Evolutionary conservation across 2,113 vertebrate genomes (phyloP).

Genomic region (Xerus inauris): DNA sequence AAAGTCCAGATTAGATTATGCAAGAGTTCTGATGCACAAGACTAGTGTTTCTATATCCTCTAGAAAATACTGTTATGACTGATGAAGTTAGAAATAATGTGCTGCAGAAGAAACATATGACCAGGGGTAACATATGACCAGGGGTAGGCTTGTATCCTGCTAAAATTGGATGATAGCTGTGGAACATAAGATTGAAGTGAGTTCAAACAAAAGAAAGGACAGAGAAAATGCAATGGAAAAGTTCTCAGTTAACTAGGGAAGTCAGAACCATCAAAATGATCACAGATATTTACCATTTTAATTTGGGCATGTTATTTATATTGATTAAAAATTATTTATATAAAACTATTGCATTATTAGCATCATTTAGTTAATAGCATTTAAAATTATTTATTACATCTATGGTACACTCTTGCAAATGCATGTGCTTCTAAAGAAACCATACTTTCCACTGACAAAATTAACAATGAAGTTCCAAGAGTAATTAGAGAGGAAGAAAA

Average conservation of each 20-base stretch:
- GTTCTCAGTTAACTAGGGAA: background rate
- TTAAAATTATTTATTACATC: background rate
- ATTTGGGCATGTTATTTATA: background rate
- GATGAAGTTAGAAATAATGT: background rate
- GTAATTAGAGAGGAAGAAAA: slow-evolving; percentile 28
- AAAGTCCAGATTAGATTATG: slow-evolving; percentile 1
- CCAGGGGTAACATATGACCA: background rate
- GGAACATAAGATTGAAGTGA: background rate
- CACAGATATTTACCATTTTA: slow-evolving; percentile 7
- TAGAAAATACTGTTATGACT: background rate
- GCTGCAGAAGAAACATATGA: background rate
- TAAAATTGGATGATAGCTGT: background rate
- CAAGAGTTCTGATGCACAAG: background rate
- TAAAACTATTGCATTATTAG: background rate
- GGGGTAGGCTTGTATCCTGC: background rate
- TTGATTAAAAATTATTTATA: background rate
- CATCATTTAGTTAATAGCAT: background rate
- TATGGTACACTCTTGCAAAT: background rate
- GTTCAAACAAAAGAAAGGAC: background rate
- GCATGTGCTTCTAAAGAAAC: slow-evolving; percentile 24
- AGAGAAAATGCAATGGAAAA: background rate
- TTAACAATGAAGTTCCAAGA: slow-evolving; percentile 47
- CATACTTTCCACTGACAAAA: background rate
- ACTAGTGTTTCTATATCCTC: background rate
- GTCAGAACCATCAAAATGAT: background rate